Conservation (phyloP, 2,113 vertebrate genomes). For the Calyptommatus sinebrachiatus region DNA sequence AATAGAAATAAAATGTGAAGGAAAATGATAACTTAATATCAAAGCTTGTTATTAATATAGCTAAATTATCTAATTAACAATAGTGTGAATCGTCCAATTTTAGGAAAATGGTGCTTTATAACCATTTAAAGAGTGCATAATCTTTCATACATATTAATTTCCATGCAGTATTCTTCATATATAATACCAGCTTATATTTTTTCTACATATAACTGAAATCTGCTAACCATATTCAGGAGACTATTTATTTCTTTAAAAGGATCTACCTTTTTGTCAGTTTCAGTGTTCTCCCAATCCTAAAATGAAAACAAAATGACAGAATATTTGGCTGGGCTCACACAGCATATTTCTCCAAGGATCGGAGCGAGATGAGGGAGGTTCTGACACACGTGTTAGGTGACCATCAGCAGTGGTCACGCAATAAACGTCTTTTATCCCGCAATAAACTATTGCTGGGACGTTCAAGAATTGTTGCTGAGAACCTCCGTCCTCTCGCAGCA, state of each 20-base stretch:
- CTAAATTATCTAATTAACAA: slow-evolving; percentile 69
- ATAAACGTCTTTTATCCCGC: no score
- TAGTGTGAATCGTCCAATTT: slow-evolving; percentile 58
- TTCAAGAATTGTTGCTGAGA: no score
- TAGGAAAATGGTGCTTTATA: slow-evolving; percentile 62
- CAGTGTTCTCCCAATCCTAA: not conserved
- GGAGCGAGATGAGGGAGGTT: not conserved
- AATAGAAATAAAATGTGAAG: slow-evolving; percentile 63
- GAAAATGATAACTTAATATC: slow-evolving; percentile 52
- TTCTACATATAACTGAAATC: not conserved
- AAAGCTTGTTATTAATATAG: slow-evolving; percentile 61
- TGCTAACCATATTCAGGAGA: not conserved
- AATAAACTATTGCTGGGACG: no score
- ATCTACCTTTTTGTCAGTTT: not conserved
- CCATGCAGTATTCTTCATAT: not conserved
- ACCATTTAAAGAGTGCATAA: slow-evolving; percentile 54
- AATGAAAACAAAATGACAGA: not conserved
- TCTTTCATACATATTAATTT: slow-evolving; percentile 42
- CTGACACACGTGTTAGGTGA: no score
- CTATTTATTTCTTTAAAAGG: not conserved
- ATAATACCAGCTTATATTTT: slow-evolving; percentile 31
- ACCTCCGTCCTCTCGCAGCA: no score
- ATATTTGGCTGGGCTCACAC: not conserved
- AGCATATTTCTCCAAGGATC: not conserved
- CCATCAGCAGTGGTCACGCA: no score